Conservation (phyloP, 2,888 invertebrate species). For the Pardosa pseudoannulata region DNA sequence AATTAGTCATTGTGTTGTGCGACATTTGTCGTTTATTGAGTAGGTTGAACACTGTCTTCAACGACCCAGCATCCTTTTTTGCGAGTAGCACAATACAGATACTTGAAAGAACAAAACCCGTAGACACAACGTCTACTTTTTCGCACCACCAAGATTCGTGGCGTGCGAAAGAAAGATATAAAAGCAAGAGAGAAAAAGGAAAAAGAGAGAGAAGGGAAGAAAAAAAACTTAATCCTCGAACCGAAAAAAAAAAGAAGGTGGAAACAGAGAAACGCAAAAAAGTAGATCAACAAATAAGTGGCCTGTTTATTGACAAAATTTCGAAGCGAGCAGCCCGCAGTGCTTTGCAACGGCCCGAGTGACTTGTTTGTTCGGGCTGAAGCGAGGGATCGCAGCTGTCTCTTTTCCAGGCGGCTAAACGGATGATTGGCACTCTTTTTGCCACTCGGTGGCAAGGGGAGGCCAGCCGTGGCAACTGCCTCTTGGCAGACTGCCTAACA, state of each 20-base stretch:
- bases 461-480: constrained; percentile 32
- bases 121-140: not conserved
- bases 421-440: constrained; percentile 68
- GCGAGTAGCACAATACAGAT: constrained; percentile 10
- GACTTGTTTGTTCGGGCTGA: constrained; percentile 67
- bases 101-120: not conserved
- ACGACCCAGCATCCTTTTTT: not conserved
- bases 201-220: constrained; percentile 3
- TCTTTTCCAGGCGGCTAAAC: constrained; percentile 68
- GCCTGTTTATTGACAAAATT: constrained; percentile 63
- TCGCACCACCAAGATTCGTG: not conserved
- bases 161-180: too few species aligned
- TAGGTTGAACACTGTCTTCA: not conserved
- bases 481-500: constrained; percentile 63
- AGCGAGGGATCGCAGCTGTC: constrained; percentile 69
- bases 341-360: constrained; percentile 54
- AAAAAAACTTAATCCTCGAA: not conserved
- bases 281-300: constrained; percentile 45
- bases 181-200: constrained; percentile 8
- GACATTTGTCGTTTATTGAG: not conserved
- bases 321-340: not conserved
- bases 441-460: constrained; percentile 58
- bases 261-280: not conserved
- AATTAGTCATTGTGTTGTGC: not conserved
- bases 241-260: constrained; percentile 18